Conservation (phyloP, 2,888 invertebrate genomes). For the Papilio demoleus region DNA sequence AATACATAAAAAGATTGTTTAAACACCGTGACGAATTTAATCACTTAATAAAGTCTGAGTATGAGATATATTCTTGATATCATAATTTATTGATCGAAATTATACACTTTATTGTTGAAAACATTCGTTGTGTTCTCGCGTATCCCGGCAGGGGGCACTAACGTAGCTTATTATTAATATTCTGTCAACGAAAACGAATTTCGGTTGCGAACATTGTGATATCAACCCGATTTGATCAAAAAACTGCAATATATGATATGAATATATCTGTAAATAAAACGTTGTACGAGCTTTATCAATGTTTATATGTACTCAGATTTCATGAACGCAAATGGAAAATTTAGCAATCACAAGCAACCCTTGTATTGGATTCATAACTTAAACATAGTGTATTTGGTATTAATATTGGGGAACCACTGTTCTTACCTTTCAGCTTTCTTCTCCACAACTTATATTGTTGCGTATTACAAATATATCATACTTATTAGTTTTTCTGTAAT, state of each 20-base stretch:
- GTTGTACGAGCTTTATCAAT: slow-evolving; percentile 1
- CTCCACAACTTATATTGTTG: too few species aligned
- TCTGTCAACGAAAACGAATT: slow-evolving; percentile 74
- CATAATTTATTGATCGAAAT: slow-evolving; percentile 60
- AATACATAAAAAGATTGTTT: slow-evolving; percentile 39
- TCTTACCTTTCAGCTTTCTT: too few species aligned
- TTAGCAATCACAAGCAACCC: too few species aligned
- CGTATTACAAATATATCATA: too few species aligned
- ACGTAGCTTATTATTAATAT: slow-evolving; percentile 74
- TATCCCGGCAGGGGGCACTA: slow-evolving; percentile 63
- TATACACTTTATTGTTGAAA: slow-evolving; percentile 64
- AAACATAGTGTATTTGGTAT: too few species aligned
- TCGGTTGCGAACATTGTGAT: slow-evolving; percentile 70
- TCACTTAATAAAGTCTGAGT: slow-evolving; percentile 66
- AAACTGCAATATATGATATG: slow-evolving; percentile 55
- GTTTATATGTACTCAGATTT: not conserved
- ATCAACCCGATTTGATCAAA: slow-evolving; percentile 64
- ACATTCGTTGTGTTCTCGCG: slow-evolving; percentile 66
- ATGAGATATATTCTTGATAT: slow-evolving; percentile 49
- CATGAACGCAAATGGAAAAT: not conserved
- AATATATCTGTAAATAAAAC: slow-evolving; percentile 24
- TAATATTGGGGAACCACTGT: too few species aligned
- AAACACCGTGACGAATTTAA: slow-evolving; percentile 52
- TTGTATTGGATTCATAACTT: too few species aligned
- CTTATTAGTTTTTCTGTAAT: too few species aligned